A percentile compares a stretch with the other conserved stretches of the same genome.
phyloP scores from a whole-genome alignment of 2,113 vertebrate genomes.

The Tachuris rubrigastra region DNA sequence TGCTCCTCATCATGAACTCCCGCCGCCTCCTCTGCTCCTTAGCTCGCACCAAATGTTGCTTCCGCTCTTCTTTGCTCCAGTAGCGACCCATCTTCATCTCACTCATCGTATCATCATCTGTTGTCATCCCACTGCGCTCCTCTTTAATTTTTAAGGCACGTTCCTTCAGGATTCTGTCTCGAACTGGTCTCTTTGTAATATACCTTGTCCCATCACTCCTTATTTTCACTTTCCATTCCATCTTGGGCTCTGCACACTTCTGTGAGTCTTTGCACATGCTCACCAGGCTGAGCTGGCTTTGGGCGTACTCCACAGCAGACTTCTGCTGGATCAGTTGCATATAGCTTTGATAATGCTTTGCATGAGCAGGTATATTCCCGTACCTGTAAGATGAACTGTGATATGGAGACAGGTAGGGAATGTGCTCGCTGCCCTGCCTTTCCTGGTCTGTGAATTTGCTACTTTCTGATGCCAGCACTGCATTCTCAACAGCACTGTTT shows the following conservation, averaged over 20 bases:
- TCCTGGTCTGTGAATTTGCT: conserved; percentile 69
- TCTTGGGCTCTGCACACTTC: conserved; percentile 83
- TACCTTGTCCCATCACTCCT: conserved; percentile 93
- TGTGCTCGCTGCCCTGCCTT: conserved; percentile 67
- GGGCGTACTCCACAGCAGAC: conserved; percentile 91
- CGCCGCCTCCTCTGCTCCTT: conserved; percentile 90
- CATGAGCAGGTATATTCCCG: conserved; percentile 86
- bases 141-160: conserved; percentile 97
- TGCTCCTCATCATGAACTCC: conserved; percentile 96
- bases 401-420: conserved; percentile 89
- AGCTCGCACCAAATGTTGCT: conserved; percentile 91
- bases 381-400: conserved; percentile 86
- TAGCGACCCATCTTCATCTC: conserved; percentile 98
- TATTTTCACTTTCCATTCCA: conserved; percentile 98
- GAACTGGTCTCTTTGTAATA: conserved; percentile 93
- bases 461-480: conserved; percentile 71
- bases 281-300: conserved; percentile 92
- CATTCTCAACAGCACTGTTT: conserved; percentile 67
- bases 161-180: conserved; percentile 92
- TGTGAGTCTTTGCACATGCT: conserved; percentile 85
- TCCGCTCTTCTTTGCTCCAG: conserved; percentile 97
- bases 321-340: conserved; percentile 96
- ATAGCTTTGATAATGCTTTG: conserved; percentile 95
- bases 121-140: conserved; percentile 95
- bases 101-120: conserved; percentile 93